These are phyloP conservation scores for Rousettus madagascariensis DNA, from an alignment of 2,797 vertebrate species.

Conservation along the genomic window DNA sequence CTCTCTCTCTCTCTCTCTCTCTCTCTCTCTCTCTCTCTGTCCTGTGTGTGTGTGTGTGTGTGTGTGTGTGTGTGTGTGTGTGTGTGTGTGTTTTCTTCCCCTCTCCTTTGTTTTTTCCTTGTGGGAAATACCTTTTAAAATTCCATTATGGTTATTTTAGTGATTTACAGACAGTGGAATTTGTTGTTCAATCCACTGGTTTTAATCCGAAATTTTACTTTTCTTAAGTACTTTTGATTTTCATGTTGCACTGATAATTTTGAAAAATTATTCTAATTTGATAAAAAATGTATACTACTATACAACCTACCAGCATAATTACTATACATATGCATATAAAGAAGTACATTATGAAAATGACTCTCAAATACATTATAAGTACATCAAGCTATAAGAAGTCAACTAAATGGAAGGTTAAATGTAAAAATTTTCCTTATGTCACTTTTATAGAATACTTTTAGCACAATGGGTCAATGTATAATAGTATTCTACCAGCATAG, in stretches of 20 bases:
- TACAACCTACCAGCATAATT: not conserved
- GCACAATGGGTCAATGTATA: not conserved
- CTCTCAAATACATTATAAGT: not conserved
- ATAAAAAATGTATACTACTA: not conserved
- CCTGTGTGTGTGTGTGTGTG: too few species aligned
- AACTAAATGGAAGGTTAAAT: not conserved
- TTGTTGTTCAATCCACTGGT: not conserved
- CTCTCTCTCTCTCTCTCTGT: too few species aligned
- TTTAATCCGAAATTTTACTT: not conserved
- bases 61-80: too few species aligned
- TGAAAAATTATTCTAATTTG: not conserved
- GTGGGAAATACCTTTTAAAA: not conserved
- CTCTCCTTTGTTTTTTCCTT: not conserved
- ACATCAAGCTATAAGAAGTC: not conserved
- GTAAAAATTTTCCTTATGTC: not conserved
- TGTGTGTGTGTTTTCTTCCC: not conserved
- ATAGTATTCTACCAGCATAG: not conserved
- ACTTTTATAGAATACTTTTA: not conserved
- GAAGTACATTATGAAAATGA: not conserved
- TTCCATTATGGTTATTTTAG: not conserved
- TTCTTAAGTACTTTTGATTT: not conserved
- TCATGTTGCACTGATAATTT: not conserved
- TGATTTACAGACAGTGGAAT: not conserved
- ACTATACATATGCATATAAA: not conserved
- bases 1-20: too few species aligned